These are phyloP conservation scores for Hafferia zeledoni DNA, from an alignment of 2,797 vertebrate species.

Conservation along the genomic window DNA sequence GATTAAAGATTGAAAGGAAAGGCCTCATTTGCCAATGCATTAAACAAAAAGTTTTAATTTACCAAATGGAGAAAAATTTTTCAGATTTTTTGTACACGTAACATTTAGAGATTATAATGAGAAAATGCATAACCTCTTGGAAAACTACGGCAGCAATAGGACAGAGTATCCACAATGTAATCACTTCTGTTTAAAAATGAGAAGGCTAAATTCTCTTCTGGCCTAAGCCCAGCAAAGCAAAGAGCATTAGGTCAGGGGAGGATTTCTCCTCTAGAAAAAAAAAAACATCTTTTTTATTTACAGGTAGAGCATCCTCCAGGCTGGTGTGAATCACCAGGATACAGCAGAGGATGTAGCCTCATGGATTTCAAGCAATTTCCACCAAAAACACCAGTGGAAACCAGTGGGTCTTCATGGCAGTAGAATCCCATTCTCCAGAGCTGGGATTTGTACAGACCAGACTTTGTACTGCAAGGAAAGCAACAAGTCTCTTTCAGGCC, in stretches of 20 bases:
- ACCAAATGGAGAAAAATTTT: not conserved
- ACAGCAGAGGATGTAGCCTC: not conserved
- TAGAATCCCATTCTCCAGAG: not conserved
- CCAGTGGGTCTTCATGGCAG: accelerated
- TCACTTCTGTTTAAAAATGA: not conserved
- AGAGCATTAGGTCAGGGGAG: not conserved
- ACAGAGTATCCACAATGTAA: not conserved
- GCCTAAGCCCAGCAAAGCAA: not conserved
- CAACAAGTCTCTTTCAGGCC: not conserved
- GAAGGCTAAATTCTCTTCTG: not conserved
- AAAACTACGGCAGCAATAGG: not conserved
- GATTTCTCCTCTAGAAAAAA: not conserved
- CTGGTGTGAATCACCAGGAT: not conserved
- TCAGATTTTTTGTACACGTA: not conserved
- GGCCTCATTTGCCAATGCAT: not conserved
- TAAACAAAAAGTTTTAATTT: not conserved
- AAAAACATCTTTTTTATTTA: not conserved
- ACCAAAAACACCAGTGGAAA: not conserved
- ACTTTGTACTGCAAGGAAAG: not conserved
- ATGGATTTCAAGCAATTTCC: not conserved
- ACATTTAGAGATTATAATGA: not conserved
- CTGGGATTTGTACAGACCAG: not conserved
- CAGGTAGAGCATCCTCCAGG: not conserved
- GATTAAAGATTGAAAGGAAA: not conserved
- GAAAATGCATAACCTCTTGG: not conserved